Evolutionary conservation across 2,113 vertebrate genomes (phyloP).

Genomic region (Cyanocitta stelleri): DNA sequence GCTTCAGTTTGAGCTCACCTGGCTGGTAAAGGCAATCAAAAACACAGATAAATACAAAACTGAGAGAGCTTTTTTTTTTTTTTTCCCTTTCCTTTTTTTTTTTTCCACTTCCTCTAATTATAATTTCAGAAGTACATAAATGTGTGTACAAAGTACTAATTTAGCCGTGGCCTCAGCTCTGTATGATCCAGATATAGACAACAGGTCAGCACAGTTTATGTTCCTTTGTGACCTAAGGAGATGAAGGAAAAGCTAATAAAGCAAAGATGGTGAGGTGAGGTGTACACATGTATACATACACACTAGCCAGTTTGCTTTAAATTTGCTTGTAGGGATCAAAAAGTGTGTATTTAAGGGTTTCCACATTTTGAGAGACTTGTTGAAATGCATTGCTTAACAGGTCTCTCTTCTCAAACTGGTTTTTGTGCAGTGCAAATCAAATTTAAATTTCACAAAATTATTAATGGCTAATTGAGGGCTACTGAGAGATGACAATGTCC

Average conservation of each 20-base stretch:
- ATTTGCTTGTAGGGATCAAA: background rate
- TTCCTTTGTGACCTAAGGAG: background rate
- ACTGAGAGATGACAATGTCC: background rate
- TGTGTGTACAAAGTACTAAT: background rate
- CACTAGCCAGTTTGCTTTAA: background rate
- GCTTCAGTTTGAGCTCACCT: background rate
- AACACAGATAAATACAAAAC: background rate
- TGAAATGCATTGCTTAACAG: background rate
- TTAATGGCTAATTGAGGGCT: slow-evolving; percentile 29
- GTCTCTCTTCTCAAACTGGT: background rate
- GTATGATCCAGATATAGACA: background rate
- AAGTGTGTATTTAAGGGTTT: background rate
- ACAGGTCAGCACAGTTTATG: background rate
- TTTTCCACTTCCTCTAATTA: background rate
- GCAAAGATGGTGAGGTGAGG: background rate
- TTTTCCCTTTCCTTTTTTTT: background rate
- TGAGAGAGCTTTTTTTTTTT: background rate
- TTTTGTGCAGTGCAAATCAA: background rate
- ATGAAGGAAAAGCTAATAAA: background rate
- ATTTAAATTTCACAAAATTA: slow-evolving; percentile 43
- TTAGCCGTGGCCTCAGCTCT: background rate
- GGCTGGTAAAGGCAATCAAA: background rate
- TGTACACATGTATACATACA: background rate
- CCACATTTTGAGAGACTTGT: background rate
- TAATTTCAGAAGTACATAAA: background rate